These are phyloP conservation scores for Syrphus vitripennis DNA, from an alignment of 2,888 invertebrate species.

Conservation along the genomic window DNA sequence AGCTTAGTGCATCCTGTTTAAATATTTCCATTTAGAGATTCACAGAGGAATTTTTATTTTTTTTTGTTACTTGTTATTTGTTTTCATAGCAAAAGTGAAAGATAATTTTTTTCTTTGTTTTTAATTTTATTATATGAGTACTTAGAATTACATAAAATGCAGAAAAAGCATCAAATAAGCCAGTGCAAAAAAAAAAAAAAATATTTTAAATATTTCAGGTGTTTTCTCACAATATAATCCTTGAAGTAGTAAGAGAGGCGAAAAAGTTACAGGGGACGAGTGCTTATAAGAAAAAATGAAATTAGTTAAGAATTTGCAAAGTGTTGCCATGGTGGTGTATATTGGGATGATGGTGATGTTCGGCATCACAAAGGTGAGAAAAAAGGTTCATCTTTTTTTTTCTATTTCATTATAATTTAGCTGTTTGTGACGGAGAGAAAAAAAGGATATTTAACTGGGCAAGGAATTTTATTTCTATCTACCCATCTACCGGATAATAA, in stretches of 20 bases:
- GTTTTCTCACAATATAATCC: conserved; percentile 62
- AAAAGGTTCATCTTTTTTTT: conserved; percentile 4
- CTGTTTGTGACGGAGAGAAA: background rate
- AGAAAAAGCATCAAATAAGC: conserved; percentile 34
- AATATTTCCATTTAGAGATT: conserved; percentile 32
- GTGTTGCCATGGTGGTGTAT: conserved; percentile 31
- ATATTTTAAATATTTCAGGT: conserved; percentile 53
- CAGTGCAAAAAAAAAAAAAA: conserved; percentile 7
- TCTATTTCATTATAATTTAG: conserved; percentile 6
- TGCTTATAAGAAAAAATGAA: background rate
- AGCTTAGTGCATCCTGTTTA: conserved; percentile 33
- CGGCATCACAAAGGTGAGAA: background rate
- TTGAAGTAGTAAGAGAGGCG: conserved; percentile 16
- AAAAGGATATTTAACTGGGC: background rate
- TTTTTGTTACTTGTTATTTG: background rate
- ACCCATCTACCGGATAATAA: background rate
- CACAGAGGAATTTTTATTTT: conserved; percentile 30
- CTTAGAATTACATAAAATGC: background rate
- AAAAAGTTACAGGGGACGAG: background rate
- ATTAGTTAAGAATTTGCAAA: conserved; percentile 54
- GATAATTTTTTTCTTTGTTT: background rate
- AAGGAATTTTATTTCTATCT: background rate
- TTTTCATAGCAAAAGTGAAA: background rate
- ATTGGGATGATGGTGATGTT: background rate
- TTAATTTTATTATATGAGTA: background rate